Evolutionary conservation across 2,888 invertebrate genomes (phyloP).

Genomic region (Ptychoptera contaminata): DNA sequence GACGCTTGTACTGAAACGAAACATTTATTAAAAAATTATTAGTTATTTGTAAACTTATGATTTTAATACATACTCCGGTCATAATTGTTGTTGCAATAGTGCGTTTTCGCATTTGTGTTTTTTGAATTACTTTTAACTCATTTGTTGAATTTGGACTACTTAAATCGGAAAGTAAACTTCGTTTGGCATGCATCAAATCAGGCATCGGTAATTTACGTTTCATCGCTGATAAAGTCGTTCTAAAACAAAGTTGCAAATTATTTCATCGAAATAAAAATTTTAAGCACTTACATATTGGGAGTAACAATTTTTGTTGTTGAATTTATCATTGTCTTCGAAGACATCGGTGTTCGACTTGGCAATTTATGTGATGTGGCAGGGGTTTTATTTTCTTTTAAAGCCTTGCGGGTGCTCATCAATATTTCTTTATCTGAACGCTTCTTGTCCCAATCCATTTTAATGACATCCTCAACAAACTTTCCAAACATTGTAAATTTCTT

Average conservation of each 20-base stretch:
- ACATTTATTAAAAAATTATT: not conserved
- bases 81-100: too few relatives aligned
- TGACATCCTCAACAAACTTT: constrained; percentile 40
- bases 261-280: not conserved
- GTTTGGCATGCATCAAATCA: constrained; percentile 17
- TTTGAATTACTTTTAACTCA: not conserved
- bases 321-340: constrained; percentile 14
- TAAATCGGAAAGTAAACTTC: constrained; percentile 19
- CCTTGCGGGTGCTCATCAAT: constrained; percentile 31
- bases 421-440: constrained; percentile 26
- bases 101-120: constrained; percentile 14
- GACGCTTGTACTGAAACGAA: not conserved
- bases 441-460: constrained; percentile 43
- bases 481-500: constrained; percentile 46
- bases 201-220: constrained; percentile 9
- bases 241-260: too few relatives aligned
- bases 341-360: constrained; percentile 13
- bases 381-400: constrained; percentile 10
- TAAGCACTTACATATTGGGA: constrained; percentile 4
- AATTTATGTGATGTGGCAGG: constrained; percentile 9
- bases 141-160: constrained; percentile 14
- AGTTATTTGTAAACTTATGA: too few relatives aligned
- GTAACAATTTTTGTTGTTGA: constrained; percentile 18
- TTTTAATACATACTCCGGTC: too few relatives aligned
- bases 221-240: constrained; percentile 7